phyloP scores from a whole-genome alignment of 2,888 invertebrate species.

The Epistrophe eligans region DNA sequence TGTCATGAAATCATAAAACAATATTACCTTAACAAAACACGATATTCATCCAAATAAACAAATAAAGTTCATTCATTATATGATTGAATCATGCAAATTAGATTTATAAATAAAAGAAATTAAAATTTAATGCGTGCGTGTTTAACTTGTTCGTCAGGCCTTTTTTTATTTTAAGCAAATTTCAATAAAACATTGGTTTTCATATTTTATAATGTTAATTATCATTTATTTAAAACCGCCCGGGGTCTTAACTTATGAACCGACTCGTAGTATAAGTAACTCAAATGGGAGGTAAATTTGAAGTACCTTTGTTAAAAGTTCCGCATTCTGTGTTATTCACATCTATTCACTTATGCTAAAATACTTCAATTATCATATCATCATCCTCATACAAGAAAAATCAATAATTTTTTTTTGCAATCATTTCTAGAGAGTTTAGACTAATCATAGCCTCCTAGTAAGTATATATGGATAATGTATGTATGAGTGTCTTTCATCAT shows the following conservation, averaged over 20 bases:
- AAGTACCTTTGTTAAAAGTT: too few relatives aligned
- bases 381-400: background rate
- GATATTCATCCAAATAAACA: background rate
- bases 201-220: background rate
- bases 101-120: background rate
- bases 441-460: conserved; percentile 12
- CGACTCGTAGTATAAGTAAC: too few relatives aligned
- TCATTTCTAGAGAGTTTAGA: background rate
- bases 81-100: background rate
- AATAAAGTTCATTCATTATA: background rate
- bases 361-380: background rate
- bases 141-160: background rate
- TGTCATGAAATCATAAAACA: background rate
- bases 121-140: background rate
- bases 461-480: background rate
- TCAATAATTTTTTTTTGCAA: background rate
- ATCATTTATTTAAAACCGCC: background rate
- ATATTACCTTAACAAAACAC: background rate
- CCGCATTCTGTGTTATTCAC: too few relatives aligned
- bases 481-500: conserved; percentile 59
- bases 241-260: background rate
- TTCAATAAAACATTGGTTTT: background rate
- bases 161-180: background rate
- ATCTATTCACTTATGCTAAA: background rate
- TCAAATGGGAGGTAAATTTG: too few relatives aligned